phyloP scores from a whole-genome alignment of 1,140 invertebrate genomes.

The Cydia splendana region DNA sequence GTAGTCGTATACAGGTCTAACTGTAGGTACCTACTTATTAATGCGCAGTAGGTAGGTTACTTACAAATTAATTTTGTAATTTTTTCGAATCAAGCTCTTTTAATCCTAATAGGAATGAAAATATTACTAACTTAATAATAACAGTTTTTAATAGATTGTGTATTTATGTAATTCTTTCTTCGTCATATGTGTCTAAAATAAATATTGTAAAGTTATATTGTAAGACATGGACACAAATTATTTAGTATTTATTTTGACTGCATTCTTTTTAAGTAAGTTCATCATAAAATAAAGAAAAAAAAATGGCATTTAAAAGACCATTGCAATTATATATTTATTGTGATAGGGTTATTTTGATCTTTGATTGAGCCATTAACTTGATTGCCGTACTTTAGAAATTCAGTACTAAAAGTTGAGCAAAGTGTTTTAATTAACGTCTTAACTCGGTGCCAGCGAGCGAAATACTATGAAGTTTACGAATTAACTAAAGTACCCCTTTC shows the following conservation, averaged over 20 bases:
- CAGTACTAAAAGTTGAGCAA: slow-evolving; percentile 74
- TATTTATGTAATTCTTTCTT: too few relatives aligned
- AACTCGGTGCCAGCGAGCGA: slow-evolving; percentile 62
- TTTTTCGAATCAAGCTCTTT: too few relatives aligned
- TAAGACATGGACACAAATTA: too few relatives aligned
- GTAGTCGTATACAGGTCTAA: background rate
- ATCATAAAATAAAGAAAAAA: slow-evolving; percentile 18
- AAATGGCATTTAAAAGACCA: slow-evolving; percentile 47
- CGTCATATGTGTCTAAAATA: too few relatives aligned
- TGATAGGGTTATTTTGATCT: slow-evolving; percentile 70
- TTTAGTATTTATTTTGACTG: too few relatives aligned
- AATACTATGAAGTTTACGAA: slow-evolving; percentile 74
- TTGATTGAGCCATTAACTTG: slow-evolving; percentile 72
- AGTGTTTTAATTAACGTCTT: slow-evolving; percentile 76
- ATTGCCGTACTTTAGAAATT: slow-evolving; percentile 74
- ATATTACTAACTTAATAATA: too few relatives aligned
- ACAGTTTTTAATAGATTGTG: too few relatives aligned
- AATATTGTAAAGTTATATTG: too few relatives aligned
- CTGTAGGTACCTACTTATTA: background rate
- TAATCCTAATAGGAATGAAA: too few relatives aligned
- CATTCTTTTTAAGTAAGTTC: background rate
- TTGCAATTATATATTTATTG: slow-evolving; percentile 59
- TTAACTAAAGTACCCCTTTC: slow-evolving; percentile 71
- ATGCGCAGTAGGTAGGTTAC: too few relatives aligned
- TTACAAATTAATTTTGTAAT: too few relatives aligned